A percentile compares a stretch with the other conserved stretches of the same genome.
Conservation (phyloP, 2,113 vertebrate genomes). For the Gnathonemus longibarbis region DNA sequence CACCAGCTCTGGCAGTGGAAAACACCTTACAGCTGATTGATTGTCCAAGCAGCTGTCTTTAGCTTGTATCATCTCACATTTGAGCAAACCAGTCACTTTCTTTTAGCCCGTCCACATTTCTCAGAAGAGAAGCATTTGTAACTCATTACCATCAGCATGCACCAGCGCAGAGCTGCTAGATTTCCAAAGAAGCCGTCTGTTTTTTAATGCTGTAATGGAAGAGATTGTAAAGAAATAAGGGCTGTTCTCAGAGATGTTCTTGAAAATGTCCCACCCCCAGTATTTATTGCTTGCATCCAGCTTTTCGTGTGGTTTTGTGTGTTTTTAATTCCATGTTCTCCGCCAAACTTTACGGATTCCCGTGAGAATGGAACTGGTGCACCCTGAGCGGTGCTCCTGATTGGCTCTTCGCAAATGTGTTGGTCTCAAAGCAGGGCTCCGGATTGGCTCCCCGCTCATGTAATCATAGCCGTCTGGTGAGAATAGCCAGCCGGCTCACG, state of each 20-base stretch:
- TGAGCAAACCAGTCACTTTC: not conserved
- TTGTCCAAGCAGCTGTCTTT: not conserved
- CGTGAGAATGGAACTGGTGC: too few relatives aligned
- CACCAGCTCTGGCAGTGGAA: not conserved
- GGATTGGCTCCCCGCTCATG: not conserved
- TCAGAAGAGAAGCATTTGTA: not conserved
- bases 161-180: not conserved
- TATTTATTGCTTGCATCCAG: slow-evolving; percentile 35
- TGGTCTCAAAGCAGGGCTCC: not conserved
- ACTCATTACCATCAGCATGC: not conserved
- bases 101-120: not conserved
- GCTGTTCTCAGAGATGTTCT: slow-evolving; percentile 26
- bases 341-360: not conserved
- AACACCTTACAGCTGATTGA: not conserved
- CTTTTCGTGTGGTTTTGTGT: slow-evolving; percentile 14
- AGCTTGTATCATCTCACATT: not conserved
- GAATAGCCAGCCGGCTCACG: not conserved
- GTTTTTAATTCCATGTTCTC: not conserved
- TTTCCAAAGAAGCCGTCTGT: not conserved
- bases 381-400: not conserved
- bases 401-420: not conserved
- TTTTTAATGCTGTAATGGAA: slow-evolving; percentile 16
- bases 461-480: not conserved
- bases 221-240: slow-evolving; percentile 4
- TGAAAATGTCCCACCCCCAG: slow-evolving; percentile 6